A percentile compares a stretch with the other conserved stretches of the same genome.
Conservation (phyloP, 2,797 vertebrate species). For the Pipistrellus kuhlii region DNA sequence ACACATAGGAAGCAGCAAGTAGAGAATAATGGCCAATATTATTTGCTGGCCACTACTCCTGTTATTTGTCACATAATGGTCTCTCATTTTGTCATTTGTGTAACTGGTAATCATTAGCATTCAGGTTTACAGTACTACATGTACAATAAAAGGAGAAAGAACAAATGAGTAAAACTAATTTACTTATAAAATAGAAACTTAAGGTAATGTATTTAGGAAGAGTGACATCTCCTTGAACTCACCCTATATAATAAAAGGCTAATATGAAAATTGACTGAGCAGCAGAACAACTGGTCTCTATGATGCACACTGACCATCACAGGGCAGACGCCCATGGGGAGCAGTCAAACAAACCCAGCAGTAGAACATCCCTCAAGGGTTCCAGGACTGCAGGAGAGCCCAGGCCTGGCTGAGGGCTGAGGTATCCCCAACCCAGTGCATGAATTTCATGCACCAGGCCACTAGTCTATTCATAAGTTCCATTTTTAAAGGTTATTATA, state of each 20-base stretch:
- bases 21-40: slow-evolving; percentile 62
- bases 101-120: slow-evolving; percentile 70
- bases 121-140: slow-evolving; percentile 67
- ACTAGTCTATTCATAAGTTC: slow-evolving; percentile 60
- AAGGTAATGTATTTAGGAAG: slow-evolving; percentile 56
- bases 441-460: no score
- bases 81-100: slow-evolving; percentile 62
- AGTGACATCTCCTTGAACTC: slow-evolving; percentile 75
- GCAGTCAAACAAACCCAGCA: no score
- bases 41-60: slow-evolving; percentile 44
- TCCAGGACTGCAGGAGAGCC: no score
- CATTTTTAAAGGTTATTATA: slow-evolving; percentile 68
- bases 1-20: slow-evolving; percentile 56
- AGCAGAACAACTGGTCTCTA: accelerated
- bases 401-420: no score
- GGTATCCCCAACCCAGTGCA: no score
- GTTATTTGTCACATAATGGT: slow-evolving; percentile 58
- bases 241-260: neutral
- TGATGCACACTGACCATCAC: no score
- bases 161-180: slow-evolving; percentile 74
- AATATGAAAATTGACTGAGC: no score
- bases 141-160: slow-evolving; percentile 66
- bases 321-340: no score
- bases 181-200: slow-evolving; percentile 75
- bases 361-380: no score